Evolutionary conservation across 2,797 vertebrate species (phyloP).

Genomic region (Sus cebifrons): DNA sequence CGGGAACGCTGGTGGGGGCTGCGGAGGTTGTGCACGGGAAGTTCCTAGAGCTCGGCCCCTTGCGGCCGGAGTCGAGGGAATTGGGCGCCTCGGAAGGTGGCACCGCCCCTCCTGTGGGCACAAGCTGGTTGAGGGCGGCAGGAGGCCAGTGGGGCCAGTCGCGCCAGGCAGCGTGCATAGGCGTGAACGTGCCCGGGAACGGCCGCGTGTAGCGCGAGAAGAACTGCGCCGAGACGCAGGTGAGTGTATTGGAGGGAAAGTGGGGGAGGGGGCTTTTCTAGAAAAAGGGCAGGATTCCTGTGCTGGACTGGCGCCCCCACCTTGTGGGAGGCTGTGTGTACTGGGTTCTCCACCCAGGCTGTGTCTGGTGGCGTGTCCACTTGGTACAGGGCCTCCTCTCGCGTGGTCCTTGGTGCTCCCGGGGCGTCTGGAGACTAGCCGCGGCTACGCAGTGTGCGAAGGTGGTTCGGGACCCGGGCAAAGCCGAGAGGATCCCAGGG

Average conservation of each 20-base stretch:
- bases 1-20: slow-evolving; percentile 19
- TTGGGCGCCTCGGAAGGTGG: slow-evolving; percentile 40
- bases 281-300: not conserved
- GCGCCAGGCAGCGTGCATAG: slow-evolving; percentile 67
- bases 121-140: not conserved
- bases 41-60: slow-evolving; percentile 78
- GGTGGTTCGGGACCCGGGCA: slow-evolving; percentile 12
- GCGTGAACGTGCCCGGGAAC: slow-evolving; percentile 66
- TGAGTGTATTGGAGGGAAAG: slow-evolving; percentile 78
- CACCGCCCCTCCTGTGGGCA: slow-evolving; percentile 67
- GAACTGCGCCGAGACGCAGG: slow-evolving; percentile 80
- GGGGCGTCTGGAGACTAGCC: slow-evolving; percentile 7
- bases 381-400: not conserved
- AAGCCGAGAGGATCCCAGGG: not conserved
- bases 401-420: not conserved
- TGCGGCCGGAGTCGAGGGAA: slow-evolving; percentile 53
- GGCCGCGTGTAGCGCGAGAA: slow-evolving; percentile 62
- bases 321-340: not conserved
- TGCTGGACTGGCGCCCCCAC: not conserved
- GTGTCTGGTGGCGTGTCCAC: not conserved
- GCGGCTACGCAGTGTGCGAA: slow-evolving; percentile 6
- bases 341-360: not conserved
- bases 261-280: slow-evolving; percentile 48
- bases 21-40: slow-evolving; percentile 55
- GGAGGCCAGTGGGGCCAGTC: slow-evolving; percentile 29